Conservation (phyloP, 2,797 vertebrate species). For the Simalia tracyae region DNA sequence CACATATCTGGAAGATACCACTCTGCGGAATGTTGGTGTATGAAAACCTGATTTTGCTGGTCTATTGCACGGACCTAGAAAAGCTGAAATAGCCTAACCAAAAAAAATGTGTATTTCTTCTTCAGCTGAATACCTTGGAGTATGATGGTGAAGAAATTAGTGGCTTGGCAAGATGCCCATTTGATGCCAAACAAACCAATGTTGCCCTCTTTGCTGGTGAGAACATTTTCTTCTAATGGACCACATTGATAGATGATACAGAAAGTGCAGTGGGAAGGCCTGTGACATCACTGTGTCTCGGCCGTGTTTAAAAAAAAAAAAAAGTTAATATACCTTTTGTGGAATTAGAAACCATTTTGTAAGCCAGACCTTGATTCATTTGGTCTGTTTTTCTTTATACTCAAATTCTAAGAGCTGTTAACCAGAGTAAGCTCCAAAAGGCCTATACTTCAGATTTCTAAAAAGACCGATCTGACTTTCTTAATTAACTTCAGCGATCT, state of each 20-base stretch:
- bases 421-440: background rate
- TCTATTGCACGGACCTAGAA: slow-evolving; percentile 45
- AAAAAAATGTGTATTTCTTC: slow-evolving; percentile 70
- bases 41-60: background rate
- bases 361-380: background rate
- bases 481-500: background rate
- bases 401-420: background rate
- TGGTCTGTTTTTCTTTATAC: background rate
- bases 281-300: slow-evolving; percentile 46
- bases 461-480: background rate
- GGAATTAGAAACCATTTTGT: slow-evolving; percentile 41
- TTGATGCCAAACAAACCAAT: slow-evolving; percentile 99
- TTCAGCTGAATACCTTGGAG: slow-evolving; percentile 96
- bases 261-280: slow-evolving; percentile 52
- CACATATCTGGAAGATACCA: background rate
- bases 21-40: background rate
- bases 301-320: slow-evolving; percentile 25
- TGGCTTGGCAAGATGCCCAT: slow-evolving; percentile 96
- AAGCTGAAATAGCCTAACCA: slow-evolving; percentile 60
- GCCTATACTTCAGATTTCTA: background rate
- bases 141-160: slow-evolving; percentile 99
- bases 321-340: slow-evolving; percentile 40
- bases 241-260: slow-evolving; percentile 72
- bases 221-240: slow-evolving; percentile 68
- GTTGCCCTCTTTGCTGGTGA: slow-evolving; percentile 98